Percentiles rank a stretch among this genome's conserved stretches.
Evolutionary conservation across 2,888 invertebrate genomes (phyloP).

Genomic region (Linyphia triangularis): DNA sequence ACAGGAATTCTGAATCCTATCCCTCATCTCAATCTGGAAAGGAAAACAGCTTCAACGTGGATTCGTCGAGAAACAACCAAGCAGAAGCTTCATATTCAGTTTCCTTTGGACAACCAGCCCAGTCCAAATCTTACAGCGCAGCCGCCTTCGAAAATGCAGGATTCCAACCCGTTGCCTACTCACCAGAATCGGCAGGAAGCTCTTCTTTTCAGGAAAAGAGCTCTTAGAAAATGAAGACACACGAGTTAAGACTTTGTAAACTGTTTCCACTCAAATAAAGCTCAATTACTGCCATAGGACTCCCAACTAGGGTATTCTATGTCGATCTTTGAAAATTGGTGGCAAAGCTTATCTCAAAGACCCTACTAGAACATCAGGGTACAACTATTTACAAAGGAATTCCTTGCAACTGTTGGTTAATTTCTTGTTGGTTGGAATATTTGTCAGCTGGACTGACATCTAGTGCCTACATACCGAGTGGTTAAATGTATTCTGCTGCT

Average conservation of each 20-base stretch:
- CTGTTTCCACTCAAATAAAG: constrained; percentile 3
- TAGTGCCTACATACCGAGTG: constrained; percentile 10
- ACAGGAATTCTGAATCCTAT: constrained; percentile 29
- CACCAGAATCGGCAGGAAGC: constrained; percentile 11
- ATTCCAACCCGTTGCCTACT: constrained; percentile 65
- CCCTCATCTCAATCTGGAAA: background rate
- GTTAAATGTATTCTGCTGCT: background rate
- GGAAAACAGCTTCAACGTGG: constrained; percentile 55
- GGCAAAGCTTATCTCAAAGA: constrained; percentile 10
- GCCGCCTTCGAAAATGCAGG: constrained; percentile 37
- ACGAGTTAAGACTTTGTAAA: background rate
- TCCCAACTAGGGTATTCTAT: background rate
- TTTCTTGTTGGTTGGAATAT: background rate
- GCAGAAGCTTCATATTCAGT: constrained; percentile 57
- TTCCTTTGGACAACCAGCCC: constrained; percentile 64
- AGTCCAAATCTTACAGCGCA: constrained; percentile 34
- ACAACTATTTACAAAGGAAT: constrained; percentile 8
- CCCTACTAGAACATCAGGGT: background rate
- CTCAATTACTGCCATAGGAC: constrained; percentile 36
- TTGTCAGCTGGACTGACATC: constrained; percentile 65
- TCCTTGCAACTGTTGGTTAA: background rate
- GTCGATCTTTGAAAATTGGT: constrained; percentile 18
- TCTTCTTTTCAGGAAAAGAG: constrained; percentile 57
- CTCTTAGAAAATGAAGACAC: background rate
- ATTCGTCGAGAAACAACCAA: constrained; percentile 35